phyloP scores from a whole-genome alignment of 2,888 invertebrate species.

The Zygaena filipendulae region DNA sequence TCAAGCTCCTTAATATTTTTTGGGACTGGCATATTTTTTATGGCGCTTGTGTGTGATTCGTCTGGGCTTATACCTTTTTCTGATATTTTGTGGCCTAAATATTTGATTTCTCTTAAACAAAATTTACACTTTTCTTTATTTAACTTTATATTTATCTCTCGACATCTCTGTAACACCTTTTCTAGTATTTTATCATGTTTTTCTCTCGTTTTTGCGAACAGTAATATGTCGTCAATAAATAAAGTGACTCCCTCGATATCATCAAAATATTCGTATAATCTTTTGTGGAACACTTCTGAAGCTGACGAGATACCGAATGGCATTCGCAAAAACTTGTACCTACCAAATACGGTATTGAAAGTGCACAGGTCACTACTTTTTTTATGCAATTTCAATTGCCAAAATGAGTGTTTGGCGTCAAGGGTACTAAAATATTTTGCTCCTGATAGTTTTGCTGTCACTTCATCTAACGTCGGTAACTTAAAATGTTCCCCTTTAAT shows the following conservation, averaged over 20 bases:
- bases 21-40: constrained; percentile 2
- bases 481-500: constrained; percentile 9
- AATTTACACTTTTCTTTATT: constrained; percentile 11
- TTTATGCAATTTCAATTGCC: constrained; percentile 12
- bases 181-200: constrained; percentile 2
- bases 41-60: constrained; percentile 1
- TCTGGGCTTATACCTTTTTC: constrained; percentile 4
- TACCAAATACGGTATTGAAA: too few relatives aligned
- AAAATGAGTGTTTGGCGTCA: constrained; percentile 16
- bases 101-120: constrained; percentile 6
- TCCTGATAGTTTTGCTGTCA: constrained; percentile 8
- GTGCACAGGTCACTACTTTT: constrained; percentile 14
- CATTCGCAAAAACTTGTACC: constrained; percentile 15
- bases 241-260: constrained; percentile 15
- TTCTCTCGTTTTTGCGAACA: constrained; percentile 3
- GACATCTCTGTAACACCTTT: constrained; percentile 5
- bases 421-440: constrained; percentile 17
- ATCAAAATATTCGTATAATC: constrained; percentile 13
- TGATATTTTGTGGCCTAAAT: constrained; percentile 4
- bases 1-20: constrained; percentile 6
- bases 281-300: constrained; percentile 19
- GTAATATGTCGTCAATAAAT: constrained; percentile 17
- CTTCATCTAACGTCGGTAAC: constrained; percentile 2
- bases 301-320: constrained; percentile 19
- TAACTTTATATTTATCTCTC: constrained; percentile 8